Evolutionary conservation across 2,113 vertebrate genomes (phyloP), one percentile per base, ranked within the genome.

Genomic region (Bambusicola thoracicus): DNA sequence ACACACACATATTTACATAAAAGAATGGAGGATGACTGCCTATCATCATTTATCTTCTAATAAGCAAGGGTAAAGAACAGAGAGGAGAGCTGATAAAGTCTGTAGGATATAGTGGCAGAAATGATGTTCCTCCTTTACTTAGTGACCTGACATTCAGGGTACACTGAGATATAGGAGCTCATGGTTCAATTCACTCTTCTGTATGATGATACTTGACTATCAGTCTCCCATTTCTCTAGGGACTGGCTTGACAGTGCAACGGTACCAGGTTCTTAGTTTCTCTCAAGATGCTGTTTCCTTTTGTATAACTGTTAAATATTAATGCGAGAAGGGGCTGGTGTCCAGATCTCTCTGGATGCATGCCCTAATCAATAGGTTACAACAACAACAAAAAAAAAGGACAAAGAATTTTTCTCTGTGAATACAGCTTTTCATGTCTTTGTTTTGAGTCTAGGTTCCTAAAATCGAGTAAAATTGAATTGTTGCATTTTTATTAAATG

Each of bases 311-410:
- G 81, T 92, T 89, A 91, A 96, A 87, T 79, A 91, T 89, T 92
- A 53, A 94, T 73, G 53, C 53, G 15, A 85, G 58, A 94, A 85
- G 53, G 53, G 67, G 40, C 18, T 91, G 70, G 36, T 79, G 85
- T 89, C 94, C 81, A 95, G 78, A 87, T 89, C 30, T 73, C 58
- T 76, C 70, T 91, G 91, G 78, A 92, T 85, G 75, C 32, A 15
- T 74, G 82, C 72, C 72, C 82, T 85, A 77, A 94, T 94, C 87
- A 87, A 95, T 87, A 92, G 21, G 87, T 85, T 93, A 82, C 80
- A 77, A 83, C 80, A 80, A 85, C n/a, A n/a, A 82, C 80, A 77
- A 83, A 91, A 87, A 89, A 89, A 92, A 87, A 85, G 55, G 75
- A 92, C 72, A 85, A 67, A 67, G 32, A 67, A 24, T 79, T 36